A percentile compares a stretch with the other conserved stretches of the same genome.
Conservation (phyloP, 2,888 invertebrate genomes). For the Noctua pronuba region DNA sequence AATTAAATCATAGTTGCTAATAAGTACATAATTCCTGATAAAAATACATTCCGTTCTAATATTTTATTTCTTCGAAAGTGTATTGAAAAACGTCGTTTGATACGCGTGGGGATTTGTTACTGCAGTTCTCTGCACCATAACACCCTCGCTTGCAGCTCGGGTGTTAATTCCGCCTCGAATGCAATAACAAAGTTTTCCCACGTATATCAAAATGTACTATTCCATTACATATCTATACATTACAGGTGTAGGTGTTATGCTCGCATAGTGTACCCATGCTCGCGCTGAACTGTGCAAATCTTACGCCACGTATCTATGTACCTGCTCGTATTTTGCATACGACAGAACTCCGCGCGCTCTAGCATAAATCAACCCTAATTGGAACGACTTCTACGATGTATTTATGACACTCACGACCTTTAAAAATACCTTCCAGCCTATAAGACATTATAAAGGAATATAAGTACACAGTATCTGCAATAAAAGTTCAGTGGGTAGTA, state of each 20-base stretch:
- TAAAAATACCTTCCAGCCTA: not conserved
- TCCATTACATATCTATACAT: not conserved
- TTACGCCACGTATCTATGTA: not conserved
- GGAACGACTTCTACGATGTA: not conserved
- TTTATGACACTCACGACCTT: not conserved
- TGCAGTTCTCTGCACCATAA: no score
- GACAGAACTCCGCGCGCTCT: not conserved
- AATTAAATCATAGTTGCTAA: no score
- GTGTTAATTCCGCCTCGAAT: no score
- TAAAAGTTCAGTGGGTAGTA: conserved; percentile 11
- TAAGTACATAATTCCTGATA: no score
- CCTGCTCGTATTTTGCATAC: conserved; percentile 5
- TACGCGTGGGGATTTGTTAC: no score
- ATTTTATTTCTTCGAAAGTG: no score
- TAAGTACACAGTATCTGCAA: not conserved
- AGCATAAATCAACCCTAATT: conserved; percentile 8
- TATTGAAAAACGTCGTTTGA: no score
- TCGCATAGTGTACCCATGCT: not conserved
- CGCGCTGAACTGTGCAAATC: not conserved
- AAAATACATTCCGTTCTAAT: no score
- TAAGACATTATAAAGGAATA: not conserved
- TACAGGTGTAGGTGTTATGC: not conserved
- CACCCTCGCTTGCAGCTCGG: no score
- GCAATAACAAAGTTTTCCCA: no score
- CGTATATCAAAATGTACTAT: no score